Base-by-base conservation (phyloP, 1,140 invertebrate species). In the Scaptomyza hsui region DNA sequence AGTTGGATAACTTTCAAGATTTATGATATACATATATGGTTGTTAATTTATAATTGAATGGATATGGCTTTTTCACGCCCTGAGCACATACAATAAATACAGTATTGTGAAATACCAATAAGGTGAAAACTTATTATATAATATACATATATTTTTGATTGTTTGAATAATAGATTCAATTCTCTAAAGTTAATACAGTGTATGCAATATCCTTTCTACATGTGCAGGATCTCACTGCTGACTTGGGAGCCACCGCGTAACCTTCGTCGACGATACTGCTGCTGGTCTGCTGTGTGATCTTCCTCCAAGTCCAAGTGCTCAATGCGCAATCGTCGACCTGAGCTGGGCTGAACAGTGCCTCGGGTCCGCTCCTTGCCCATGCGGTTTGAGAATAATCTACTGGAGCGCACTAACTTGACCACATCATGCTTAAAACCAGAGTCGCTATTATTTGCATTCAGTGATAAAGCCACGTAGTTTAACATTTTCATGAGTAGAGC, bases 271-370 rank as follows among this genome's bases (percentile, higher is more conserved):
- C 52, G 7, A 16, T 3, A 39, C n/a, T 49, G 21, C 10, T 15
- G 48, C 12, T 62, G 59, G 7, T 41, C 44, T 16, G 13, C 12
- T 37, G 16, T 9, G 44, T 19, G 13, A 3, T 16, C 39, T 15
- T 75, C 75, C 1, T 68, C 60, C 6, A 60, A 9, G 42, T 78
- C 72, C 51, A 75, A 16, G 29, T 68, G 65, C 15, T 78, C 75
- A 0, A 78, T 45, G 2, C 65, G 64, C 13, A 73, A 55, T 3
- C 21, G 56, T 35, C 45, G 56, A 7, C 32, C 10, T 12, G 51
- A 26, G n/a, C 0, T 39, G 7, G 32, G 32, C 3, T 4, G 12
- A 0, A 12, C 12, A n/a, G 12, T 12, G n/a, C n/a, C 1, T 37
- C 3, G 26, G 26, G 6, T 1, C 9, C 7, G 26, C 5, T 29